Conservation (phyloP, 2,888 invertebrate genomes). For the Omphaloscelis lunosa region DNA sequence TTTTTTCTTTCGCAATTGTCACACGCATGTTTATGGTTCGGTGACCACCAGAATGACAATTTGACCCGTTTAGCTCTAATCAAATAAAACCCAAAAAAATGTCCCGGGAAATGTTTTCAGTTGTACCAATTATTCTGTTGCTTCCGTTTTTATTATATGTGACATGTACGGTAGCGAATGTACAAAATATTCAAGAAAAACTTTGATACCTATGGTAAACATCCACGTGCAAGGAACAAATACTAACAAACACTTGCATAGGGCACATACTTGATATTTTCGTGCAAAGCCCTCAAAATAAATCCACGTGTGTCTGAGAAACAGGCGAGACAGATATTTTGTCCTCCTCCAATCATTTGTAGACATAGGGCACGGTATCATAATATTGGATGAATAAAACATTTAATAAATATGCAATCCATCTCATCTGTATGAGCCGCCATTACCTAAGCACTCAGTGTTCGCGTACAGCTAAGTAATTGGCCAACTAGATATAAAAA, state of each 20-base stretch:
- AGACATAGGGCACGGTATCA: conserved; percentile 59
- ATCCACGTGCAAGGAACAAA: conserved; percentile 12
- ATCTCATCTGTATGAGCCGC: conserved; percentile 72
- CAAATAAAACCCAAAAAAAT: conserved; percentile 37
- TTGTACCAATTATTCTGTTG: conserved; percentile 30
- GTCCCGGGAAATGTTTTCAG: conserved; percentile 16
- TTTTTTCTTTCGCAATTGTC: conserved; percentile 4
- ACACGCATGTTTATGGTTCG: conserved; percentile 24
- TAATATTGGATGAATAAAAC: conserved; percentile 75
- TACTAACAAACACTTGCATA: conserved; percentile 4
- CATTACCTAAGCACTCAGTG: conserved; percentile 68
- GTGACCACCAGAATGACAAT: conserved; percentile 35
- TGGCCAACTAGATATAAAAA: conserved; percentile 54
- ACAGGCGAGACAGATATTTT: conserved; percentile 31
- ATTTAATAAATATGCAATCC: conserved; percentile 74
- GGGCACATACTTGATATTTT: neutral
- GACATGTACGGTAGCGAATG: neutral
- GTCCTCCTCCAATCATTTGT: conserved; percentile 59
- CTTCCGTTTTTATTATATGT: conserved; percentile 42
- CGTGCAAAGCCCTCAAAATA: conserved; percentile 15
- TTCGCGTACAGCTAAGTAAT: conserved; percentile 62
- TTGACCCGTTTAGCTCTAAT: conserved; percentile 28
- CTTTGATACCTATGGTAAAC: neutral
- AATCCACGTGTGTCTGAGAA: conserved; percentile 15
- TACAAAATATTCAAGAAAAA: neutral